These are phyloP conservation scores for Lepus americanus DNA, from an alignment of 2,113 vertebrate genomes.

Conservation along the genomic window DNA sequence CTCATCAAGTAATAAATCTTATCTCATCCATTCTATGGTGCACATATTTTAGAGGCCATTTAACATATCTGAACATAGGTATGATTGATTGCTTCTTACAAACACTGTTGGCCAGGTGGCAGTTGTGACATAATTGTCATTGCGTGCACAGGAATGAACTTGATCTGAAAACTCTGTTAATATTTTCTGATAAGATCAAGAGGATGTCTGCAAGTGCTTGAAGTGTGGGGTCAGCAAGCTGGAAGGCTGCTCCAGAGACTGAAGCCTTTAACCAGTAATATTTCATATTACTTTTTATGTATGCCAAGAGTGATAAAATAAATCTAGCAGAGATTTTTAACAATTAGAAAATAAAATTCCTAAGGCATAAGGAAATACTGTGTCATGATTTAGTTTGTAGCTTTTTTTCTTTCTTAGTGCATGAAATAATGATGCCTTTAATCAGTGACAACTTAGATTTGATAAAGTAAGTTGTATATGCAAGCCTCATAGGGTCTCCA, in stretches of 20 bases:
- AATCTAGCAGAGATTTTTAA: constrained; percentile 71
- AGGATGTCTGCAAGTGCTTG: neutral
- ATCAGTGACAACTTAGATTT: constrained; percentile 57
- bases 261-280: constrained; percentile 17
- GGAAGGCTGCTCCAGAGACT: constrained; percentile 15
- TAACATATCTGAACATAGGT: constrained; percentile 54
- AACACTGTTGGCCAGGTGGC: constrained; percentile 41
- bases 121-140: constrained; percentile 45
- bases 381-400: constrained; percentile 66
- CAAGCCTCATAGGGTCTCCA: neutral
- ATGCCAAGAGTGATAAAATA: constrained; percentile 62
- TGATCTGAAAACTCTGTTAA: constrained; percentile 40
- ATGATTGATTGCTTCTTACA: constrained; percentile 54
- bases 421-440: constrained; percentile 75
- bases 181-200: constrained; percentile 60
- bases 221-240: neutral
- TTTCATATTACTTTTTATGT: constrained; percentile 67
- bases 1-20: constrained; percentile 53
- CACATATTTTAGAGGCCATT: constrained; percentile 62
- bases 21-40: constrained; percentile 59
- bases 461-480: constrained; percentile 44
- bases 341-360: constrained; percentile 80
- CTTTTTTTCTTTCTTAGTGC: constrained; percentile 43
- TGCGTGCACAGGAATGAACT: constrained; percentile 1
- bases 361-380: constrained; percentile 66